These are phyloP conservation scores for Aphelenchoides bicaudatus DNA, from an alignment of 2,888 invertebrate species.

Conservation along the genomic window DNA sequence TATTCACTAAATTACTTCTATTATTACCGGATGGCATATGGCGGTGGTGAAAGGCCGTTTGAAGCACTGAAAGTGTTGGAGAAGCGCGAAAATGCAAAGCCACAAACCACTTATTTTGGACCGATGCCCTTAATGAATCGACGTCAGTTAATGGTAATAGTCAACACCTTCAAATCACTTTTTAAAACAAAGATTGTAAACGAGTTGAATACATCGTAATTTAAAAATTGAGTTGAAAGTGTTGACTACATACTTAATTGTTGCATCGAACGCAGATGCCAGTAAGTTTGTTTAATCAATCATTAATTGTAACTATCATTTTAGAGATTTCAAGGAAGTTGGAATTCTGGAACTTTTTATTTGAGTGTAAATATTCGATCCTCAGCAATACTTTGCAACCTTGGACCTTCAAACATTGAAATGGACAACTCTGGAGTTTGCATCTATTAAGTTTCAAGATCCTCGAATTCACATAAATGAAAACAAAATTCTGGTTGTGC, in stretches of 20 bases:
- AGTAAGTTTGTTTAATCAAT: neutral
- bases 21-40: conserved; percentile 3
- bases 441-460: neutral
- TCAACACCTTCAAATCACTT: too few relatives aligned
- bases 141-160: neutral
- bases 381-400: neutral
- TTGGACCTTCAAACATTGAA: neutral
- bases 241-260: too few relatives aligned
- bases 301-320: neutral
- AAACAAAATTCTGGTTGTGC: neutral
- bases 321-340: neutral
- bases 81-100: neutral
- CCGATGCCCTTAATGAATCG: neutral
- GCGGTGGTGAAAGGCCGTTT: neutral
- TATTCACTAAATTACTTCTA: neutral
- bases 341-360: neutral
- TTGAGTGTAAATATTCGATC: conserved; percentile 1
- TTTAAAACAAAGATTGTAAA: too few relatives aligned
- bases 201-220: too few relatives aligned
- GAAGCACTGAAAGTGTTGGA: conserved; percentile 9
- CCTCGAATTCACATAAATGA: conserved; percentile 1
- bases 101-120: neutral
- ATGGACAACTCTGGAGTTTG: neutral
- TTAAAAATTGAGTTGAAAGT: too few relatives aligned
- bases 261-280: conserved; percentile 3